A percentile compares a stretch with the other conserved stretches of the same genome.
phyloP scores from a whole-genome alignment of 2,113 vertebrate genomes.

The Lichenostomus cassidix region DNA sequence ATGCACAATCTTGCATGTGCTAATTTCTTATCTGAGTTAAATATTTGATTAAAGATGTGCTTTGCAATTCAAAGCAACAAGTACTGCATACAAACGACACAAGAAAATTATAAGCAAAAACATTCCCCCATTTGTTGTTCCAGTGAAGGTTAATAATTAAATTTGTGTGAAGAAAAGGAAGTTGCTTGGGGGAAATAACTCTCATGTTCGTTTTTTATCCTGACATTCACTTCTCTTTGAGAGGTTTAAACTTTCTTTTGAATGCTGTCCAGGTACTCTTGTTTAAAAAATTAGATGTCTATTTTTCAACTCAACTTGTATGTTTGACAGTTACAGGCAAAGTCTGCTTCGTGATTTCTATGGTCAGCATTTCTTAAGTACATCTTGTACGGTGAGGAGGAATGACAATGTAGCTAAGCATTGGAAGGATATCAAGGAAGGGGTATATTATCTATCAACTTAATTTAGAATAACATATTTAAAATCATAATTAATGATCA shows the following conservation, averaged over 20 bases:
- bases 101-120: background rate
- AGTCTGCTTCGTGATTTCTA: background rate
- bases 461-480: background rate
- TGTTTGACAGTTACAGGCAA: background rate
- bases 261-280: background rate
- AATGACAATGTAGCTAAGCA: background rate
- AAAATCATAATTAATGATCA: background rate
- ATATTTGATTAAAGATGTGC: slow-evolving; percentile 54
- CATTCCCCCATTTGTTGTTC: background rate
- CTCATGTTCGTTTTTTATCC: background rate
- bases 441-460: background rate
- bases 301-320: background rate
- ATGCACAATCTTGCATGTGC: background rate
- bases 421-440: background rate
- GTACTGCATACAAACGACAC: background rate
- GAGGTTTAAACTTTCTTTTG: background rate
- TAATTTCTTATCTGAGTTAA: background rate
- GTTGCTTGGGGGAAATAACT: background rate
- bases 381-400: background rate
- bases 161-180: background rate
- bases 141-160: background rate
- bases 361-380: background rate
- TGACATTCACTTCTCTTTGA: background rate
- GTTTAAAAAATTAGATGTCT: background rate
- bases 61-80: background rate